Evolutionary conservation across 2,797 vertebrate species (phyloP).

Genomic region (Threskiornis aethiopicus): DNA sequence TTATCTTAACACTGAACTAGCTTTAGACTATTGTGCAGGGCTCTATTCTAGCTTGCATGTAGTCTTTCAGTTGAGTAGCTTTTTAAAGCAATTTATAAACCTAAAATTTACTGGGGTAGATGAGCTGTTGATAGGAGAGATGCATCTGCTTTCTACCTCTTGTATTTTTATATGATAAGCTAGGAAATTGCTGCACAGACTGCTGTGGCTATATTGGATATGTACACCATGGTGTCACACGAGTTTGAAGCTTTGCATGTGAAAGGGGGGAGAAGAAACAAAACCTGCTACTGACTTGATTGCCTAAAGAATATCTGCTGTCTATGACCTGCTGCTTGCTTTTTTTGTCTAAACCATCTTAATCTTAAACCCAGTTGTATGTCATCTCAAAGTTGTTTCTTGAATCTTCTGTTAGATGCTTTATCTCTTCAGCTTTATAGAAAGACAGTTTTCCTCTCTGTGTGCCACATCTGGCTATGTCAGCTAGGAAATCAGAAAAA

Average conservation of each 20-base stretch:
- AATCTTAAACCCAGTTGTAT: neutral
- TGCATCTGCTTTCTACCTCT: neutral
- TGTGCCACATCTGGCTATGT: neutral
- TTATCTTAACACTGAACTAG: neutral
- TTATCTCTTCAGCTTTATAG: neutral
- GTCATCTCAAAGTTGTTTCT: neutral
- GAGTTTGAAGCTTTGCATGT: neutral
- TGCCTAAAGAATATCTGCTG: neutral
- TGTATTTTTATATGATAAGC: neutral
- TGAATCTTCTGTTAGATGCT: neutral
- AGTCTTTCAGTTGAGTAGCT: neutral
- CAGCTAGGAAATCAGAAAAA: neutral
- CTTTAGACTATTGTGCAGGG: neutral
- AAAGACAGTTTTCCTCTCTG: neutral
- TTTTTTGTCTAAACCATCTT: neutral
- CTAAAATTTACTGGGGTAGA: neutral
- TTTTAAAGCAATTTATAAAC: neutral
- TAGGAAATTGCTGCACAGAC: neutral
- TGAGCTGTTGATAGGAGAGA: neutral
- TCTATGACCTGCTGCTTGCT: neutral
- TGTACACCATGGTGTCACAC: neutral
- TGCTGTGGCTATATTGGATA: neutral
- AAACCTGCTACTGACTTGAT: neutral
- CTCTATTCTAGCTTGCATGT: neutral
- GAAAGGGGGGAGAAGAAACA: neutral